A percentile compares a stretch with the other conserved stretches of the same genome.
These are phyloP conservation scores for Spilosoma lubricipeda DNA, from an alignment of 2,888 invertebrate species.

Conservation along the genomic window DNA sequence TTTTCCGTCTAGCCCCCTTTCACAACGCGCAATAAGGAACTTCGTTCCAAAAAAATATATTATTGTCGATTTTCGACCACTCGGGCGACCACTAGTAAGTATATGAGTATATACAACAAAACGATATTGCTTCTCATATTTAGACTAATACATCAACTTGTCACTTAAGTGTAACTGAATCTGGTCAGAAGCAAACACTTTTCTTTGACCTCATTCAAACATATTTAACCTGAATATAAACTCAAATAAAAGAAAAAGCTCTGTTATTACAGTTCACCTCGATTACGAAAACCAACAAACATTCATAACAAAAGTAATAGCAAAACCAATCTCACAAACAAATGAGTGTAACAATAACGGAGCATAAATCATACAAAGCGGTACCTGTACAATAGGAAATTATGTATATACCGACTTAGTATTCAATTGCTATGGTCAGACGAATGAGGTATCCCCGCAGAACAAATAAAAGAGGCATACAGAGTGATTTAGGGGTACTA, in stretches of 20 bases:
- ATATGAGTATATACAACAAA: neutral
- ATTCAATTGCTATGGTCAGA: constrained; percentile 53
- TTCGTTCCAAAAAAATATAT: no score
- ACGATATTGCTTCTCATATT: neutral
- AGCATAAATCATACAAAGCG: constrained; percentile 12
- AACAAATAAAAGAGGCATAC: constrained; percentile 59
- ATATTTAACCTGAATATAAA: neutral
- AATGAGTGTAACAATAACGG: constrained; percentile 8
- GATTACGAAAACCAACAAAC: constrained; percentile 2
- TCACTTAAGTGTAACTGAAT: neutral
- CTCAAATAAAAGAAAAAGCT: neutral
- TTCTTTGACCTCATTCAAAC: neutral
- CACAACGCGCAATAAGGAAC: no score
- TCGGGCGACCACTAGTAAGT: no score
- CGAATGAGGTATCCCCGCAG: constrained; percentile 46
- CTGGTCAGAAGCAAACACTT: neutral
- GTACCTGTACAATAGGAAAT: constrained; percentile 20
- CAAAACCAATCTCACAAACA: constrained; percentile 13
- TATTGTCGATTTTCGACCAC: no score
- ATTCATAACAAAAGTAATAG: constrained; percentile 8
- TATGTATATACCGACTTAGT: constrained; percentile 48
- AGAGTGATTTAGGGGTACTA: constrained; percentile 54
- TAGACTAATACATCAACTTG: neutral
- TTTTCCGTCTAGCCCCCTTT: no score
- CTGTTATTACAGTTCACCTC: neutral